Percentiles rank a stretch among this genome's conserved stretches.
phyloP scores from a whole-genome alignment of 2,113 vertebrate species.

The Sorex araneus region DNA sequence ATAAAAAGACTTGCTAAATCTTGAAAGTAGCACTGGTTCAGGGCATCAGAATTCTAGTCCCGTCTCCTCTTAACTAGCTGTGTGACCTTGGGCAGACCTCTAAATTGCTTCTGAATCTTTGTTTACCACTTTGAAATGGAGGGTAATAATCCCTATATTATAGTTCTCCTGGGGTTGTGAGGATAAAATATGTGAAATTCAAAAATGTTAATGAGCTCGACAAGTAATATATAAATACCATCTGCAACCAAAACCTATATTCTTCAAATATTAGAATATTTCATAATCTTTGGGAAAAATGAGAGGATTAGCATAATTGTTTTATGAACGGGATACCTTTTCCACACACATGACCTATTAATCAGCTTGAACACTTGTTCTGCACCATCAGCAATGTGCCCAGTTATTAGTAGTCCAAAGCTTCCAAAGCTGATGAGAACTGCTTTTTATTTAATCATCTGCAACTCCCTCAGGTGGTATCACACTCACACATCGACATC shows the following conservation, averaged over 20 bases:
- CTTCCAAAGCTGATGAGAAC: constrained; percentile 43
- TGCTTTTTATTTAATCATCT: constrained; percentile 47
- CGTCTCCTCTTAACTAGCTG: constrained; percentile 44
- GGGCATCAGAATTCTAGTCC: constrained; percentile 65
- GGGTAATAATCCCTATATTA: constrained; percentile 48
- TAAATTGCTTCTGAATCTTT: constrained; percentile 58
- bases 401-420: constrained; percentile 68
- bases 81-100: constrained; percentile 70
- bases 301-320: constrained; percentile 71
- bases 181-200: constrained; percentile 70
- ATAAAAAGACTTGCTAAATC: constrained; percentile 12
- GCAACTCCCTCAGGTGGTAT: constrained; percentile 51
- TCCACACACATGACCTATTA: constrained; percentile 70
- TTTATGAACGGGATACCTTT: constrained; percentile 60
- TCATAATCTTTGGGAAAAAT: constrained; percentile 68
- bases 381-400: constrained; percentile 65
- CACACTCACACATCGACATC: neutral
- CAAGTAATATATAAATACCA: constrained; percentile 62
- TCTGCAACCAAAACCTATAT: constrained; percentile 66
- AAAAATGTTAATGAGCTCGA: constrained; percentile 66
- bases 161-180: constrained; percentile 48
- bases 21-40: constrained; percentile 41
- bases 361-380: constrained; percentile 64
- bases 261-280: constrained; percentile 75
- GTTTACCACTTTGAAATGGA: constrained; percentile 59